A percentile compares a stretch with the other conserved stretches of the same genome.
phyloP scores from a whole-genome alignment of 2,888 invertebrate genomes.

The Synanthedon formicaeformis region DNA sequence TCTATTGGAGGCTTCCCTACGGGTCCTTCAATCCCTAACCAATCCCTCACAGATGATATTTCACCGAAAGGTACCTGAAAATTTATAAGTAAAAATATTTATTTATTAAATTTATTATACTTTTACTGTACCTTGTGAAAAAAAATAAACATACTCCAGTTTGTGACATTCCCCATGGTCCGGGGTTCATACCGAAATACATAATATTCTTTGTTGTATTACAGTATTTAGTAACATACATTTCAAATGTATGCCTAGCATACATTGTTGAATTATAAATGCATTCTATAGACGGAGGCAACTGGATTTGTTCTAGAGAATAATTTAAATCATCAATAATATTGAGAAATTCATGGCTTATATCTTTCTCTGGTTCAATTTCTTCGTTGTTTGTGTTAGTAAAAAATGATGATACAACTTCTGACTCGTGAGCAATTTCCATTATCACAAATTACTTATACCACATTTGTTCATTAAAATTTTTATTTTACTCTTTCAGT shows the following conservation, averaged over 20 bases:
- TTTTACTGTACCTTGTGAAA: neutral
- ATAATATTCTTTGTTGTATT: constrained; percentile 76
- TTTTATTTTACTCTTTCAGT: too few relatives aligned
- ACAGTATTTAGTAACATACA: constrained; percentile 80
- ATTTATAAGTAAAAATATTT: neutral
- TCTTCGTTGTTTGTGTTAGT: neutral
- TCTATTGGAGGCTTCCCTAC: constrained; percentile 77
- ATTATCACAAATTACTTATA: constrained; percentile 8
- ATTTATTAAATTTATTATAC: neutral
- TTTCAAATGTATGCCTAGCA: constrained; percentile 81
- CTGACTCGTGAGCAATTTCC: constrained; percentile 10
- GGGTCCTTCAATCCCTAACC: constrained; percentile 78
- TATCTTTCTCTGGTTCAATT: constrained; percentile 8
- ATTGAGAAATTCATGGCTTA: constrained; percentile 37
- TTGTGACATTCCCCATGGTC: constrained; percentile 97
- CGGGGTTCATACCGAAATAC: constrained; percentile 95
- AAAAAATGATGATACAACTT: constrained; percentile 47
- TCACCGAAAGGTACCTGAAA: constrained; percentile 90
- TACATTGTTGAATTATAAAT: constrained; percentile 91
- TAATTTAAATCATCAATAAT: constrained; percentile 47
- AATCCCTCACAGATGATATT: constrained; percentile 79
- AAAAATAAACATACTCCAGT: constrained; percentile 78
- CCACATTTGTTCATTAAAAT: too few relatives aligned
- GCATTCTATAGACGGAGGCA: constrained; percentile 71
- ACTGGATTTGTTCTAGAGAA: constrained; percentile 50